Evolutionary conservation across 1,140 invertebrate genomes (phyloP).

Genomic region (Drosophila santomea): DNA sequence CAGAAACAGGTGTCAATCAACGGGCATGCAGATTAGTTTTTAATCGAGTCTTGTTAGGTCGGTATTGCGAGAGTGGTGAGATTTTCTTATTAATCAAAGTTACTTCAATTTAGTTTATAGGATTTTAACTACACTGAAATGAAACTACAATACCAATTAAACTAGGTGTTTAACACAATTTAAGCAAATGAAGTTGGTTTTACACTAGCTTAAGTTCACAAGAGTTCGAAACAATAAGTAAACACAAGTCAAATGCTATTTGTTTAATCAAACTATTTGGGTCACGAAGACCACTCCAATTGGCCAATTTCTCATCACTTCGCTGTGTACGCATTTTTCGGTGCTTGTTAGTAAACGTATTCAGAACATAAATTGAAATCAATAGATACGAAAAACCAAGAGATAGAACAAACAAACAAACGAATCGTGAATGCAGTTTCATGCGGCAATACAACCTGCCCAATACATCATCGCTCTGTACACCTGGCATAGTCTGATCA

Average conservation of each 20-base stretch:
- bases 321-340: background rate
- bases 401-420: conserved; percentile 46
- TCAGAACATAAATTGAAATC: conserved; percentile 21
- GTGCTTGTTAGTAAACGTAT: conserved; percentile 41
- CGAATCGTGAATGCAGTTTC: conserved; percentile 41
- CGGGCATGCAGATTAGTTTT: conserved; percentile 26
- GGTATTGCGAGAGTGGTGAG: conserved; percentile 6
- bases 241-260: background rate
- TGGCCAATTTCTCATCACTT: conserved; percentile 17
- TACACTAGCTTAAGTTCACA: background rate
- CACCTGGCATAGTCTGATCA: conserved; percentile 92
- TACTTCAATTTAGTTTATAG: no score
- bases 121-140: no score
- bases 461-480: conserved; percentile 92
- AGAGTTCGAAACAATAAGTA: background rate
- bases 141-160: no score
- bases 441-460: conserved; percentile 88
- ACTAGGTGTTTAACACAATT: no score
- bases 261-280: background rate
- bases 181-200: no score
- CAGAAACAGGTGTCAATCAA: conserved; percentile 18
- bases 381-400: background rate
- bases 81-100: background rate
- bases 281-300: background rate
- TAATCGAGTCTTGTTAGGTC: conserved; percentile 5